Conservation (phyloP, 1,140 invertebrate species). For the Drosophila arizonae region DNA sequence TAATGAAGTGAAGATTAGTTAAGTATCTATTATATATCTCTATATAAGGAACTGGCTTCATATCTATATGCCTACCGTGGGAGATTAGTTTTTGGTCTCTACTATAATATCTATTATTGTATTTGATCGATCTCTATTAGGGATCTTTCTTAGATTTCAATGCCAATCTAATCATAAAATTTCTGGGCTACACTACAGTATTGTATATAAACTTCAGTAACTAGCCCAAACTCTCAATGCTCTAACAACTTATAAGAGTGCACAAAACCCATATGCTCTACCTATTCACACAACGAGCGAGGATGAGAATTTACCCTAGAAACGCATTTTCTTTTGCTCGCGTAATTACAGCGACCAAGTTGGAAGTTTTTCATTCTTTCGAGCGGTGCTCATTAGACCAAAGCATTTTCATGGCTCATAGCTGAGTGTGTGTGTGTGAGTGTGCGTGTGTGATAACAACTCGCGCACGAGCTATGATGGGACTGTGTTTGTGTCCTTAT, state of each 20-base stretch:
- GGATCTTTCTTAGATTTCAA: too few relatives aligned
- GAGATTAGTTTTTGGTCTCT: too few relatives aligned
- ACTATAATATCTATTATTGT: too few relatives aligned
- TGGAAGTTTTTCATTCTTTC: conserved; percentile 67
- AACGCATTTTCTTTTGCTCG: conserved; percentile 67
- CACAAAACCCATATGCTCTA: neutral
- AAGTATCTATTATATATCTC: too few relatives aligned
- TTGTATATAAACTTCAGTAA: too few relatives aligned
- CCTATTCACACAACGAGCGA: neutral
- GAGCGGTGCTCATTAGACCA: conserved; percentile 75
- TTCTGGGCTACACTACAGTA: too few relatives aligned
- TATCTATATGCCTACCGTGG: too few relatives aligned
- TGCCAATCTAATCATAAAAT: too few relatives aligned
- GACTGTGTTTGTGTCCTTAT: conserved; percentile 63
- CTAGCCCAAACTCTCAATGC: too few relatives aligned
- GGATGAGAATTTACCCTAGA: conserved; percentile 8
- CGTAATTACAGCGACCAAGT: conserved; percentile 70
- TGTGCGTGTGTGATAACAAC: conserved; percentile 45
- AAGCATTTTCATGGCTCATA: conserved; percentile 61
- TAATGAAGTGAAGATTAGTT: too few relatives aligned
- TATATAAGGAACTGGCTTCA: too few relatives aligned
- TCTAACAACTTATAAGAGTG: neutral
- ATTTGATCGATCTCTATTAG: too few relatives aligned
- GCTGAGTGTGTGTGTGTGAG: conserved; percentile 7
- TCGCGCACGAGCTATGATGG: conserved; percentile 65